Base-by-base conservation (phyloP, 2,113 vertebrate genomes). In the Mirza zaza region DNA sequence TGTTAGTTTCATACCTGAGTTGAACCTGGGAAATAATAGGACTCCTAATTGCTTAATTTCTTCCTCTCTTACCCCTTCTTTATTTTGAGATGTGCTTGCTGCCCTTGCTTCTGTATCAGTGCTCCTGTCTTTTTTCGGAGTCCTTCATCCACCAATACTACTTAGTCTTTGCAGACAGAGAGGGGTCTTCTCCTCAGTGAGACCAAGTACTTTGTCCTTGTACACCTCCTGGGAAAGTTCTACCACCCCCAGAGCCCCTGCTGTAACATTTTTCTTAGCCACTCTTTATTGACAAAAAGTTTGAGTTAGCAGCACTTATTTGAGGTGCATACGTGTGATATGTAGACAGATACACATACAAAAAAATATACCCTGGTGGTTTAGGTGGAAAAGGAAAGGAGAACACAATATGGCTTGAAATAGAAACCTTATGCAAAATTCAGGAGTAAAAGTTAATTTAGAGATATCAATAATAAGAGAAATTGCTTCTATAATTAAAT, bases 401-500 rank as follows among this genome's bases (percentile, higher is more conserved):
- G 42, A 79, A 59, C 50, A 57, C 50, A 95, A 55, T 65, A 91
- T 91, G 36, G 17, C 11, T 70, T 80, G 23, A 97, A 82, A 90
- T 55, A 82, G 55, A 95, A 90, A 57, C 29, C 3, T 25, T 45
- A 68, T 80, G 55, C 18, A 96, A 90, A 92, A 95, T 90, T 95
- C 34, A 94, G 89, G 25, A 92, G 48, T 94, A 75, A 36, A 91
- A 63, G n/a, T 68, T 61, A 80, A 84, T 90, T 88, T 80, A 21
- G 20, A 27, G 63, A 29, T 92, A 86, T 50, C 81, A 88, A 86
- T 52, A 91, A 50, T 77, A 86, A 86, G 57, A 92, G 1, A 92
- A 87, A 94, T 57, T 83, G 21, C 55, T 79, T 97, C 75, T 94
- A 57, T 71, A 90, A 71, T 59, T 75, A 83, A 87, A 86, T 17